Conservation (phyloP, 2,113 vertebrate genomes). For the Silurus meridionalis region DNA sequence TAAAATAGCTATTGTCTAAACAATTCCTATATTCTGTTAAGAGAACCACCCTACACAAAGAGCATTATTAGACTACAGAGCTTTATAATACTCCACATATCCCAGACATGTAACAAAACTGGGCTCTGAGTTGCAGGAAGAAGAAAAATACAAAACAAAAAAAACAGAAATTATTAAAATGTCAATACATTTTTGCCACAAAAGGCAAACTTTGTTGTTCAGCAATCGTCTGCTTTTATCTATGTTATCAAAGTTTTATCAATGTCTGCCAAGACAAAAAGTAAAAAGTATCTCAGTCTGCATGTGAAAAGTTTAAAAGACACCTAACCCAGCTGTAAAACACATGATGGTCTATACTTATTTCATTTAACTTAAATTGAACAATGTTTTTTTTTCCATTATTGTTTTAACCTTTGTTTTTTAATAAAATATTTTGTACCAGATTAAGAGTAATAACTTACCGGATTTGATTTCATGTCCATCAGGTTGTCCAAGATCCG, state of each 20-base stretch:
- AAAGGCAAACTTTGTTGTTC: not conserved
- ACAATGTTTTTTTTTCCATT: not conserved
- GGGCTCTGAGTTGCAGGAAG: not conserved
- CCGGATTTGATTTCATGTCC: conserved; percentile 86
- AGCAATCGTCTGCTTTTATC: not conserved
- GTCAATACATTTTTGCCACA: not conserved
- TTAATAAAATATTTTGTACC: not conserved
- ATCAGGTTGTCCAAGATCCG: conserved; percentile 85
- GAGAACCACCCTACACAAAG: not conserved
- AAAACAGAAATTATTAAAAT: not conserved
- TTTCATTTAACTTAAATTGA: too few relatives aligned
- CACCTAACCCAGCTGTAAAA: not conserved
- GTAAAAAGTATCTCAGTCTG: not conserved
- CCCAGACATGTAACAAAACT: not conserved
- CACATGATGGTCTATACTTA: not conserved
- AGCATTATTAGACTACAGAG: not conserved
- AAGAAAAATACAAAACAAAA: not conserved
- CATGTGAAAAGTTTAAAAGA: not conserved
- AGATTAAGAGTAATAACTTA: conserved; percentile 61
- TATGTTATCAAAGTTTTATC: not conserved
- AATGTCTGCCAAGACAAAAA: not conserved
- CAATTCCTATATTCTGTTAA: not conserved
- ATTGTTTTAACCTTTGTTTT: not conserved
- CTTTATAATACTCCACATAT: not conserved
- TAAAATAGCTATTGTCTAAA: not conserved